Conservation (phyloP, 2,888 invertebrate species). For the Nephrotoma flavescens region DNA sequence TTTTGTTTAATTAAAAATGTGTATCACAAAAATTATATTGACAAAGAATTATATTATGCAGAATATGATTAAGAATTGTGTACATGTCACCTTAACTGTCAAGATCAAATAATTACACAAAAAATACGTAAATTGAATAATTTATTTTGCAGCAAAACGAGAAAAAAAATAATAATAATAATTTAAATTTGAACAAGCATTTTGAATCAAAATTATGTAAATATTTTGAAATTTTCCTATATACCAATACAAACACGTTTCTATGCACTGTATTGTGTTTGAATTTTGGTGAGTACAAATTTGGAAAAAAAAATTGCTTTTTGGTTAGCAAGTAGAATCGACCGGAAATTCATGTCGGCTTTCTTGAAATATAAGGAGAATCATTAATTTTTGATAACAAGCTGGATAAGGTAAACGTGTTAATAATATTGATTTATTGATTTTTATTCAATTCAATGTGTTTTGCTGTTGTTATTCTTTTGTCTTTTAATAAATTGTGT, state of each 20-base stretch:
- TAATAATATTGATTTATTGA: not conserved
- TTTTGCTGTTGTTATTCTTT: not conserved
- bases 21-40: not conserved
- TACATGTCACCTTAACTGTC: conserved; percentile 5
- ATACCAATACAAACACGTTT: not conserved
- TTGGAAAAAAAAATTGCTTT: not conserved
- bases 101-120: conserved; percentile 2
- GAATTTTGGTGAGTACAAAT: not conserved
- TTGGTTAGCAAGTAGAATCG: not conserved
- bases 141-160: not conserved
- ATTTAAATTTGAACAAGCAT: not conserved
- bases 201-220: not conserved
- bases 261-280: not conserved
- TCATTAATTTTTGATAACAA: not conserved
- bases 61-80: not conserved
- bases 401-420: not conserved
- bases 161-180: not conserved
- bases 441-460: not conserved
- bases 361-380: not conserved
- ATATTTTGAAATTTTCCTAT: not conserved
- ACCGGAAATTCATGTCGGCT: not conserved
- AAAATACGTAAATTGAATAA: not conserved
- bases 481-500: not conserved
- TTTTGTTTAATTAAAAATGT: not conserved
- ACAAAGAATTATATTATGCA: not conserved